These are phyloP conservation scores for Leptoteleia sp. DNA, from an alignment of 1,140 invertebrate genomes.

Conservation along the genomic window DNA sequence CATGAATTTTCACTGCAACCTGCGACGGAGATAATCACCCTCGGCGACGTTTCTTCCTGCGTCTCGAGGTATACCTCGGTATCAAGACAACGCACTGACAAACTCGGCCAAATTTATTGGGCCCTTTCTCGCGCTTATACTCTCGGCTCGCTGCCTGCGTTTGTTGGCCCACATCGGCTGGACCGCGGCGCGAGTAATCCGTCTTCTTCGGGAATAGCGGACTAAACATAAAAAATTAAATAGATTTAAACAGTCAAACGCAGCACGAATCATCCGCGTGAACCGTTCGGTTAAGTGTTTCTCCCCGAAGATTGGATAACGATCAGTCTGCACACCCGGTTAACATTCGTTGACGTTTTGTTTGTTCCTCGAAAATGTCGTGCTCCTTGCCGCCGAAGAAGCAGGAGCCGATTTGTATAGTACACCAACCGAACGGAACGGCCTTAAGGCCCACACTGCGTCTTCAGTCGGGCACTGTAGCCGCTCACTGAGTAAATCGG, in stretches of 20 bases:
- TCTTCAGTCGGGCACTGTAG: slow-evolving; percentile 22
- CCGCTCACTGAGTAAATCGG: not conserved
- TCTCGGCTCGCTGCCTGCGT: slow-evolving; percentile 53
- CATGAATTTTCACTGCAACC: slow-evolving; percentile 10
- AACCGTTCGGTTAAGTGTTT: not conserved
- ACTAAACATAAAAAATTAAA: slow-evolving; percentile 40
- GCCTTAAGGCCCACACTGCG: slow-evolving; percentile 54
- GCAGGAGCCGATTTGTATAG: slow-evolving; percentile 27
- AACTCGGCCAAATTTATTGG: slow-evolving; percentile 16
- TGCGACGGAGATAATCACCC: too few relatives aligned
- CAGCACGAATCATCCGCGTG: slow-evolving; percentile 8
- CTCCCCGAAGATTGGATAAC: not conserved
- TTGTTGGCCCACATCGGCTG: slow-evolving; percentile 65
- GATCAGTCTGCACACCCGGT: slow-evolving; percentile 1
- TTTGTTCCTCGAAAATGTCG: not conserved
- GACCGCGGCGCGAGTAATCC: slow-evolving; percentile 25
- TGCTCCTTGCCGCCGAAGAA: not conserved
- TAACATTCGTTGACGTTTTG: not conserved
- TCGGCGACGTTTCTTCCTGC: slow-evolving; percentile 31
- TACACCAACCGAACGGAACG: slow-evolving; percentile 54
- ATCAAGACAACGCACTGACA: slow-evolving; percentile 58
- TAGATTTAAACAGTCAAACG: slow-evolving; percentile 5
- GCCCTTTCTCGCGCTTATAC: not conserved
- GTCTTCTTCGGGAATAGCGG: slow-evolving; percentile 32
- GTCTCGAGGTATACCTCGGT: slow-evolving; percentile 27